These are phyloP conservation scores for Nesidiocoris tenuis DNA, from an alignment of 2,888 invertebrate species.

Conservation along the genomic window DNA sequence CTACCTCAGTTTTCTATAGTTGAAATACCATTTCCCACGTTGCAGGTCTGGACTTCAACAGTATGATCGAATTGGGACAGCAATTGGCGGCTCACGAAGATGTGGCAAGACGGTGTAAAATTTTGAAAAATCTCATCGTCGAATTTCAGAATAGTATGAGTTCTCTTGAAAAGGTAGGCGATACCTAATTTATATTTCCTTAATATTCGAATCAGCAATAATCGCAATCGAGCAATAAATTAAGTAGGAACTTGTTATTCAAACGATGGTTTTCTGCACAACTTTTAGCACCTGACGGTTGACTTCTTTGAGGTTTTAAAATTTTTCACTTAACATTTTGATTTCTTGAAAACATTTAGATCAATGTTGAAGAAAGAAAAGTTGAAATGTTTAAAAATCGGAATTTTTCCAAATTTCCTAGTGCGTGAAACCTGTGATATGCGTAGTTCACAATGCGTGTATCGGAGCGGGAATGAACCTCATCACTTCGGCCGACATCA, in stretches of 20 bases:
- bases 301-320: too few species aligned
- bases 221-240: not conserved
- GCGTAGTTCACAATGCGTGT: slow-evolving; percentile 83
- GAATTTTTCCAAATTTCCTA: too few species aligned
- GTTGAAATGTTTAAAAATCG: too few species aligned
- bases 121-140: slow-evolving; percentile 64
- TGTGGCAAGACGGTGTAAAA: slow-evolving; percentile 71
- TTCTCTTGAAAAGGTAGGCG: slow-evolving; percentile 69
- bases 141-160: slow-evolving; percentile 76
- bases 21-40: too few species aligned
- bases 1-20: too few species aligned
- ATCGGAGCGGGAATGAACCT: slow-evolving; percentile 90
- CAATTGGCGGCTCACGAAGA: slow-evolving; percentile 68
- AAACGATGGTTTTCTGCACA: too few species aligned
- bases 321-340: too few species aligned
- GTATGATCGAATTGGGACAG: slow-evolving; percentile 61
- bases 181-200: not conserved
- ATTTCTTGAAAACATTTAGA: too few species aligned
- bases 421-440: slow-evolving; percentile 88
- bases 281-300: too few species aligned
- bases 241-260: too few species aligned
- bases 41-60: slow-evolving; percentile 72
- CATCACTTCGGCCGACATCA: slow-evolving; percentile 85
- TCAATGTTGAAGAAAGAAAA: too few species aligned
- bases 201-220: not conserved